Conservation (phyloP, 2,113 vertebrate species). For the Emydura subglobosa region DNA sequence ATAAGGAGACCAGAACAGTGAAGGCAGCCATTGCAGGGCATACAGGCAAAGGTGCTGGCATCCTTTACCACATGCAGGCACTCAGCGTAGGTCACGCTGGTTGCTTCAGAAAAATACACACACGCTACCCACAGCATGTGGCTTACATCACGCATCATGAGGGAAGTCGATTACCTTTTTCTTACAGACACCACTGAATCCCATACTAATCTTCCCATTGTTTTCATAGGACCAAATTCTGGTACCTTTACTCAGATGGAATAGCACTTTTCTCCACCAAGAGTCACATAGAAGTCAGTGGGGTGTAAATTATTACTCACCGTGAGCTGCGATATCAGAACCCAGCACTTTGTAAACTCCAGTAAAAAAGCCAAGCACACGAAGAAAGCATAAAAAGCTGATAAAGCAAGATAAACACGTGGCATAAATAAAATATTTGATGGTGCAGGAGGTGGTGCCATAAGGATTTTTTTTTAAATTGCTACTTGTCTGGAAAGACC, state of each 20-base stretch:
- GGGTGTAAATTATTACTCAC: not conserved
- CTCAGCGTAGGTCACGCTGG: not conserved
- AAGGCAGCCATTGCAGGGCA: not conserved
- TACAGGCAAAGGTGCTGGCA: not conserved
- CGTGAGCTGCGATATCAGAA: not conserved
- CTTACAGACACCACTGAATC: not conserved
- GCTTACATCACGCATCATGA: not conserved
- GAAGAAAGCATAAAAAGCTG: not conserved
- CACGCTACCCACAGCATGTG: not conserved
- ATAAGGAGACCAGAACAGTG: not conserved
- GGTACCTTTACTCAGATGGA: not conserved
- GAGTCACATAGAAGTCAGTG: not conserved
- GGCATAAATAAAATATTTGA: conserved; percentile 67
- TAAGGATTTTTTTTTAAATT: conserved; percentile 66
- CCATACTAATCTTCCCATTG: not conserved
- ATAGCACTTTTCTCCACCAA: not conserved
- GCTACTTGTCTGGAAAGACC: conserved; percentile 58
- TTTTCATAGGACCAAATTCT: not conserved
- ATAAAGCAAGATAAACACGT: conserved; percentile 59
- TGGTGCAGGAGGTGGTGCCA: conserved; percentile 35
- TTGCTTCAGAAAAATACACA: not conserved
- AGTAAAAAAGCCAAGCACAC: not conserved
- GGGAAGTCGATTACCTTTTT: not conserved
- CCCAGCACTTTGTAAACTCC: not conserved
- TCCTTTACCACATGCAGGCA: not conserved